Base-by-base conservation (phyloP, 1,140 invertebrate genomes). In the Diuraphis noxia region DNA sequence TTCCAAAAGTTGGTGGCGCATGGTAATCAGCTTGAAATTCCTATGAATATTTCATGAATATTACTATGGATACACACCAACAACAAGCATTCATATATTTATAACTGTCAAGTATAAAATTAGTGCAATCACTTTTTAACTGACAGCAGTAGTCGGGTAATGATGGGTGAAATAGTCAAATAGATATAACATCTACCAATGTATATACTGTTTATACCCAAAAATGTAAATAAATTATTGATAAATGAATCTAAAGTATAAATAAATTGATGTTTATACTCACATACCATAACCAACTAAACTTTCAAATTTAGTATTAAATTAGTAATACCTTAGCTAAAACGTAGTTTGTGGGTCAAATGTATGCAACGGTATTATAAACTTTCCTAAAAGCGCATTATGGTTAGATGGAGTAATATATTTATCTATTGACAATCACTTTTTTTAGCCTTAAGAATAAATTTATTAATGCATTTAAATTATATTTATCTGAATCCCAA, bases 61-160 rank as follows among this genome's bases (percentile, higher is more conserved):
- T 91, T 81, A 81, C 89, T 91, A 91, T 91, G 89, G 89, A 91
- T 82, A 91, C 89, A 49, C 8, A 38, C 41, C 34, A 91, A 91
- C 77, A 91, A 91, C 89, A 81, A 81, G 5, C 13, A 25, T 91
- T 72, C 8, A 23, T 85, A 49, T 46, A n/a, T 4, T 23, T 23
- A 23, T 38, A 30, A 63, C 23, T 88, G 52, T 43, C 87, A 63
- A 41, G 10, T 38, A 7, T 30, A 34, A 81, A 81, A 90, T 79
- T 79, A 90, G 41, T 90, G 25, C 34, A 46, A 90, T 79, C 25
- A 90, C 40, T 77, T 41, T 36, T 72, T 43, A 90, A 41, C 43
- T 90, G 40, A 90, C 88, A 43, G 21, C 10, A 5, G 30, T n/a
- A 10, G 36, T 63, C 86, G 19, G 36, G 34, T 56, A 63, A 88